Conservation (phyloP, 2,113 vertebrate genomes). For the Hemichromis elongatus region DNA sequence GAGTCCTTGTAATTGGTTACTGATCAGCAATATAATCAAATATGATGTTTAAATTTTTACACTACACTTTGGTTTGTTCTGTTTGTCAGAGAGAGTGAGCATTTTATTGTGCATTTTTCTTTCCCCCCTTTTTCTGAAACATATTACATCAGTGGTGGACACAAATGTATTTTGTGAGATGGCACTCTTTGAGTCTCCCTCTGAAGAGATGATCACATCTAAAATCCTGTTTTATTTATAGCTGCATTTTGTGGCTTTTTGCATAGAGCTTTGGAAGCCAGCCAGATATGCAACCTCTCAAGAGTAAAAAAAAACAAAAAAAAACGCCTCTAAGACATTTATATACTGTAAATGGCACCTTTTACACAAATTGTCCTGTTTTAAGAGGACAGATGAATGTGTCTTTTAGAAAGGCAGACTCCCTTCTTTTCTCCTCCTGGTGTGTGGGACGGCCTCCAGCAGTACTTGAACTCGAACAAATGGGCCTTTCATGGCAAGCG, state of each 20-base stretch:
- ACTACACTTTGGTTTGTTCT: background rate
- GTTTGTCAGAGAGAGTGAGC: background rate
- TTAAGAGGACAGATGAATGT: slow-evolving; percentile 70
- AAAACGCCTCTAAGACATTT: slow-evolving; percentile 21
- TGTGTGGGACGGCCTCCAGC: slow-evolving; percentile 59
- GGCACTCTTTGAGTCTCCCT: background rate
- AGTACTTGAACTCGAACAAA: slow-evolving; percentile 68
- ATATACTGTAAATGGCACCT: slow-evolving; percentile 52
- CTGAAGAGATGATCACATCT: background rate
- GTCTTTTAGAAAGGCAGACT: slow-evolving; percentile 75
- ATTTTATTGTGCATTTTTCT: background rate
- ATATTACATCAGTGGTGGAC: background rate
- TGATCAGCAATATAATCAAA: background rate
- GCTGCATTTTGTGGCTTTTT: background rate
- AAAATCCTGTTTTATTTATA: background rate
- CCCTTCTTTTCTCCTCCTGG: slow-evolving; percentile 52
- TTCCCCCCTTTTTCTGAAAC: background rate
- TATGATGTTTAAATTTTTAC: background rate
- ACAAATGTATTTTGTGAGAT: background rate
- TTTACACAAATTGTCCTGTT: slow-evolving; percentile 64
- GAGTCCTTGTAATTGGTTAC: background rate
- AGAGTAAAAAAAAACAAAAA: background rate
- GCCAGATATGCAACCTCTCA: slow-evolving; percentile 15
- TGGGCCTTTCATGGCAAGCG: slow-evolving; percentile 57
- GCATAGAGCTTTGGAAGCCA: slow-evolving; percentile 19